phyloP scores from a whole-genome alignment of 2,797 vertebrate species.

The Apodemus agrarius region DNA sequence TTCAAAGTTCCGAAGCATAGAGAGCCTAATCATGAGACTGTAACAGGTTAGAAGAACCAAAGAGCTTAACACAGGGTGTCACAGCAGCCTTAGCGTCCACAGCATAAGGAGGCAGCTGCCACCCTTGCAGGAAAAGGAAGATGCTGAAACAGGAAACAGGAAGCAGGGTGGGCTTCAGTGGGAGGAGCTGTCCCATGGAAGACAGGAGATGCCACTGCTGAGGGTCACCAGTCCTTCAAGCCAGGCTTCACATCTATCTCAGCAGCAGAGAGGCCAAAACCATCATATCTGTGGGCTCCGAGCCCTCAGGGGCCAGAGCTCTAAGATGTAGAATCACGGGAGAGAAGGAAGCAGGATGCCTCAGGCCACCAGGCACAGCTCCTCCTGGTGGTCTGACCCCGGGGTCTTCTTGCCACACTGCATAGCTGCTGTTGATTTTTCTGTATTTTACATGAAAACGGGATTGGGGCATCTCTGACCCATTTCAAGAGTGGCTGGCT shows the following conservation, averaged over 20 bases:
- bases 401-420: rapidly evolving
- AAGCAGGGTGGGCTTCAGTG: rapidly evolving
- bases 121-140: background rate
- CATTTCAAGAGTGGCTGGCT: rapidly evolving
- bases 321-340: background rate
- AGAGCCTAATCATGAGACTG: rapidly evolving
- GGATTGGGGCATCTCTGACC: no score
- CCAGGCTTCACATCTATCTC: background rate
- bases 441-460: rapidly evolving
- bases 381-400: background rate
- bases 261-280: background rate
- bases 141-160: background rate
- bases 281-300: rapidly evolving
- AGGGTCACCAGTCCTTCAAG: no score
- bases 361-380: background rate
- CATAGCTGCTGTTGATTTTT: background rate
- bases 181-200: background rate
- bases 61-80: no score
- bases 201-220: rapidly evolving
- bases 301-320: background rate
- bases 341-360: rapidly evolving
- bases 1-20: background rate
- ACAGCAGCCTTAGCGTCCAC: background rate
- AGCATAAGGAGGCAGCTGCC: no score
- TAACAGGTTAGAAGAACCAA: background rate